Conservation (phyloP, 2,113 vertebrate species). For the Vicugna pacos region DNA sequence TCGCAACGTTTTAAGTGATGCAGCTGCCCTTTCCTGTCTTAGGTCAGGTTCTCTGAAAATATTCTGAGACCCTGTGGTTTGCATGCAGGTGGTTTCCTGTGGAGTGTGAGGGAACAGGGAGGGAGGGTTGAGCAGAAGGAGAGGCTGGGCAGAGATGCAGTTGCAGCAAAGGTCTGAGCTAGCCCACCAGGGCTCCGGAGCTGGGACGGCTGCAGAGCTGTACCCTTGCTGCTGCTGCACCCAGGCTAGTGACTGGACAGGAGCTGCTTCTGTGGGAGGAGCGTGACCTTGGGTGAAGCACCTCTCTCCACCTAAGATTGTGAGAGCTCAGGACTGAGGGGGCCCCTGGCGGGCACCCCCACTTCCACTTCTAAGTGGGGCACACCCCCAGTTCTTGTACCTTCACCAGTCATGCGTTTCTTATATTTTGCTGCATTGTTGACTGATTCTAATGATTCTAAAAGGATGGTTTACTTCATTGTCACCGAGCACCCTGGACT, state of each 20-base stretch:
- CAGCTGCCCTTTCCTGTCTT: too few relatives aligned
- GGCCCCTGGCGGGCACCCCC: accelerated
- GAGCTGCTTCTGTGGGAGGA: not conserved
- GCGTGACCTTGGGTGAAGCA: accelerated
- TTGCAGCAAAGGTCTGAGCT: not conserved
- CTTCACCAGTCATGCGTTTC: not conserved
- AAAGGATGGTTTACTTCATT: not conserved
- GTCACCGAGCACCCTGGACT: not conserved
- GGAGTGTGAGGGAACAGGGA: too few relatives aligned
- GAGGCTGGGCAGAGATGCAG: not conserved
- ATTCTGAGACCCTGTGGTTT: not conserved
- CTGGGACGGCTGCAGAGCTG: not conserved
- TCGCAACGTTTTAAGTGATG: not conserved
- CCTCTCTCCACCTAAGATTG: not conserved
- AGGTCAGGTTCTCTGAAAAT: not conserved
- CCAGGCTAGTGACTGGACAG: not conserved
- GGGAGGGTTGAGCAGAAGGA: not conserved
- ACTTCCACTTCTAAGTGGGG: not conserved
- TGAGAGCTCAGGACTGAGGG: not conserved
- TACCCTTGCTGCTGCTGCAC: accelerated
- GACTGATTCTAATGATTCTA: not conserved
- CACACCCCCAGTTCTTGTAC: accelerated
- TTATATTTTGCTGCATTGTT: not conserved
- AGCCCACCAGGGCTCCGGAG: not conserved
- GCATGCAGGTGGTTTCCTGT: too few relatives aligned